Base-by-base conservation (phyloP, 2,888 invertebrate genomes). In the Agrochola circellaris region DNA sequence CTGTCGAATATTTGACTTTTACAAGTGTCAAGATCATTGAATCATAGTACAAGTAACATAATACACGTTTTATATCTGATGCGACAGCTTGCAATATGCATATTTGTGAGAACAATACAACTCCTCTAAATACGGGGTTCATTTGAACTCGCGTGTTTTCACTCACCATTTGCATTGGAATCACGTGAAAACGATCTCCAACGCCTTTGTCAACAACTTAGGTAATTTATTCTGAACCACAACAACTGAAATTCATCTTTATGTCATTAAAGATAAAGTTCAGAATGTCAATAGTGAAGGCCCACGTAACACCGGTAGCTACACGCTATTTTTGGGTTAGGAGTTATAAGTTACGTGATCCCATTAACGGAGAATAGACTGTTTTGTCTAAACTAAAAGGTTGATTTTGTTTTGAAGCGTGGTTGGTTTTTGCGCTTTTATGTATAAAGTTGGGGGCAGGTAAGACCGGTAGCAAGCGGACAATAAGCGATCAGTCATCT, bases 401-500 rank as follows among this genome's bases (percentile, higher is more conserved):
- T 86, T 79, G 72, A 71, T 70, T 90, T 90, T 92, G 54, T 81
- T 15, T 77, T 91, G 85, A 58, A 48, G 15, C 20, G 9, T 3
- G 26, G 54, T n/a, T 80, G 77, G 86, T 79, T 75, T 84, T 91
- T 90, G 84, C 42, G 81, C 60, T 88, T 56, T 92, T 93, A 91
- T 82, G 68, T 68, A 66, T 74, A 34, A 70, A 68, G 74, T 75
- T 65, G 68, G 76, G 79, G 73, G 81, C 89, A 90, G 91, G 93
- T 93, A 96, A 96, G 91, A 95, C 96, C 94, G 90, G 96, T 96
- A 96, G 96, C 95, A 86, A 86, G 91, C 93, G 94, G 94, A 95
- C 96, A 96, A 95, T 95, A 94, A 95, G 93, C 93, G 94, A 96
- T 96, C 95, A 94, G 94, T 96, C 95, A 95, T 95, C 93, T 92